These are phyloP conservation scores for Tetheella fluctuosa DNA, from an alignment of 2,888 invertebrate species.

Conservation along the genomic window DNA sequence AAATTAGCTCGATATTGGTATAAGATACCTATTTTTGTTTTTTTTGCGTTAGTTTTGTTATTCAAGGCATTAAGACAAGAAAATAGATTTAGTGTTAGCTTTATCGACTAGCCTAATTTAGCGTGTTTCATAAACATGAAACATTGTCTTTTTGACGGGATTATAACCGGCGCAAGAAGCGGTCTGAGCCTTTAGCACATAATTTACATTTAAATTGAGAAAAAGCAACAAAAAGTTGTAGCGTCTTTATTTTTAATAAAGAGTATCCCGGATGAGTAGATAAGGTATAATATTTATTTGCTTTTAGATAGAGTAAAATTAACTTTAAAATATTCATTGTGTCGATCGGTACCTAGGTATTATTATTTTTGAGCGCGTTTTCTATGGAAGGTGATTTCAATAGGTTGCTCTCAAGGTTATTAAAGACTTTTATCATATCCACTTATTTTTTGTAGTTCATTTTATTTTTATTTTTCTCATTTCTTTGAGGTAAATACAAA, in stretches of 20 bases:
- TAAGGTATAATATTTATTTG: slow-evolving; percentile 6
- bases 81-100: neutral
- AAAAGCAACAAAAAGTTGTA: slow-evolving; percentile 34
- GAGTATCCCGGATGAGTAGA: slow-evolving; percentile 15
- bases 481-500: neutral
- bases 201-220: slow-evolving; percentile 63
- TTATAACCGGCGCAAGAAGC: slow-evolving; percentile 43
- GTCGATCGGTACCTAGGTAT: no score
- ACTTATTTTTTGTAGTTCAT: neutral
- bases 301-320: neutral
- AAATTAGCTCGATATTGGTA: slow-evolving; percentile 20
- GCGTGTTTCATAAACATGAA: slow-evolving; percentile 52
- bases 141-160: slow-evolving; percentile 40
- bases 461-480: neutral
- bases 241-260: slow-evolving; percentile 40
- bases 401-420: no score
- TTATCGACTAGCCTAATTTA: slow-evolving; percentile 23
- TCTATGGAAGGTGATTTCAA: neutral
- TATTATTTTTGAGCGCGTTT: neutral
- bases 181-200: slow-evolving; percentile 40
- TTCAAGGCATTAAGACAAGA: neutral
- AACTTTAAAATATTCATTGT: neutral
- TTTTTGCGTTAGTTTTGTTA: neutral
- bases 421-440: neutral
- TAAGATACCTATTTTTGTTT: no score